These are phyloP conservation scores for Plagodis dolabraria DNA, from an alignment of 2,888 invertebrate genomes.

Conservation along the genomic window DNA sequence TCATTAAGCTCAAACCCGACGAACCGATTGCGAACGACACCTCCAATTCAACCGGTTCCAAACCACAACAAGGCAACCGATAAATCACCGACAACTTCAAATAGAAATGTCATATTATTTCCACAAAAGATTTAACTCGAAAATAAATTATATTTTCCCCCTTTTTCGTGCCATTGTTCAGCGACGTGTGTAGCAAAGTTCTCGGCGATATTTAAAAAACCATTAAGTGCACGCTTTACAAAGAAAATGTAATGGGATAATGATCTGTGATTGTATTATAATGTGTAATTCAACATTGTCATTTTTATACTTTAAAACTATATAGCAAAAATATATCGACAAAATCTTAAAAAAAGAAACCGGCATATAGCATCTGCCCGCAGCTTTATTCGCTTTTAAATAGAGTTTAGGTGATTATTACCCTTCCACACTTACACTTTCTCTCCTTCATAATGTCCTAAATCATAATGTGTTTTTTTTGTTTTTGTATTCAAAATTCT, in stretches of 20 bases:
- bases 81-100: conserved; percentile 84
- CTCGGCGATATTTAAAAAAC: conserved; percentile 82
- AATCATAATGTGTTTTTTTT: too few relatives aligned
- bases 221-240: conserved; percentile 79
- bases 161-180: conserved; percentile 77
- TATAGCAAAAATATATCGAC: too few relatives aligned
- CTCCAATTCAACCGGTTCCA: conserved; percentile 57
- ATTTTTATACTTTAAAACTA: too few relatives aligned
- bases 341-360: too few relatives aligned
- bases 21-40: conserved; percentile 60
- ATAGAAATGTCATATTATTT: conserved; percentile 86
- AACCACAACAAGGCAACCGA: conserved; percentile 74
- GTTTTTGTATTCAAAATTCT: too few relatives aligned
- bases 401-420: too few relatives aligned
- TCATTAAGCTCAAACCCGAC: conserved; percentile 53
- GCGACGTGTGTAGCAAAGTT: conserved; percentile 79
- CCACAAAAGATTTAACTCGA: conserved; percentile 86
- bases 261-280: conserved; percentile 22
- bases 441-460: too few relatives aligned
- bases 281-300: too few relatives aligned
- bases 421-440: too few relatives aligned
- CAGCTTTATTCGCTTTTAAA: too few relatives aligned
- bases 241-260: conserved; percentile 23
- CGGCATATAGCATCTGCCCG: too few relatives aligned
- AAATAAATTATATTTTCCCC: conserved; percentile 85